A percentile compares a stretch with the other conserved stretches of the same genome.
Evolutionary conservation across 2,113 vertebrate genomes (phyloP).

Genomic region (Stomatorhinus ivindoensis): DNA sequence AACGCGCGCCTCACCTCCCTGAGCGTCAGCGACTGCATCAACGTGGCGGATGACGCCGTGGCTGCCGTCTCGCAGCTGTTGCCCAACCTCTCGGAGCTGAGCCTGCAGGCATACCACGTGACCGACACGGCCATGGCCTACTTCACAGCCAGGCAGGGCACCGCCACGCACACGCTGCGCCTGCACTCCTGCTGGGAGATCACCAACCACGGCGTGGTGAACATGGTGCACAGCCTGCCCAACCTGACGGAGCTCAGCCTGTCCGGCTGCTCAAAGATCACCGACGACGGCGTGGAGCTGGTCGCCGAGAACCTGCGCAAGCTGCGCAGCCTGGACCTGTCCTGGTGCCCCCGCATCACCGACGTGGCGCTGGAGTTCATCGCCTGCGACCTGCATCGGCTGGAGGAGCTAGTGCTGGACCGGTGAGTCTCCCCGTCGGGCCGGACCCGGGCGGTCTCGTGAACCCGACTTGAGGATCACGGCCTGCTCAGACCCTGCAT

Average conservation of each 20-base stretch:
- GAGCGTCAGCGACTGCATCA: conserved; percentile 97
- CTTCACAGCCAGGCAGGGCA: conserved; percentile 96
- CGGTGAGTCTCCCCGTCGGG: conserved; percentile 55
- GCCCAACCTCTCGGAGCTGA: conserved; percentile 92
- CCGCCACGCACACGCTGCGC: conserved; percentile 93
- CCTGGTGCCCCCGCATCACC: conserved; percentile 95
- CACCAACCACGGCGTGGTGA: conserved; percentile 97
- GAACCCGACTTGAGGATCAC: neutral
- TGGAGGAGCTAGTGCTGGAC: conserved; percentile 93
- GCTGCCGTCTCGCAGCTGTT: conserved; percentile 96
- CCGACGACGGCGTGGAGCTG: conserved; percentile 89
- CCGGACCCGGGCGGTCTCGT: neutral
- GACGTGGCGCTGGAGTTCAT: conserved; percentile 98
- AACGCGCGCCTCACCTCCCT: conserved; percentile 89
- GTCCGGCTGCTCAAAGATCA: conserved; percentile 97
- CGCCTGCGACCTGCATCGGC: conserved; percentile 92
- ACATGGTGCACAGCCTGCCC: conserved; percentile 98
- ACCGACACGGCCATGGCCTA: conserved; percentile 97
- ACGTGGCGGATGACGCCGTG: conserved; percentile 92
- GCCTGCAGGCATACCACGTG: conserved; percentile 95
- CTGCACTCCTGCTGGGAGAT: conserved; percentile 99
- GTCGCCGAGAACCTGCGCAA: conserved; percentile 94
- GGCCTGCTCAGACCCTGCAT: conserved; percentile 9
- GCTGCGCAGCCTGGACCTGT: conserved; percentile 88
- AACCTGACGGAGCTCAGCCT: conserved; percentile 94